Base-by-base conservation (phyloP, 2,113 vertebrate species). In the Caranx melampygus region DNA sequence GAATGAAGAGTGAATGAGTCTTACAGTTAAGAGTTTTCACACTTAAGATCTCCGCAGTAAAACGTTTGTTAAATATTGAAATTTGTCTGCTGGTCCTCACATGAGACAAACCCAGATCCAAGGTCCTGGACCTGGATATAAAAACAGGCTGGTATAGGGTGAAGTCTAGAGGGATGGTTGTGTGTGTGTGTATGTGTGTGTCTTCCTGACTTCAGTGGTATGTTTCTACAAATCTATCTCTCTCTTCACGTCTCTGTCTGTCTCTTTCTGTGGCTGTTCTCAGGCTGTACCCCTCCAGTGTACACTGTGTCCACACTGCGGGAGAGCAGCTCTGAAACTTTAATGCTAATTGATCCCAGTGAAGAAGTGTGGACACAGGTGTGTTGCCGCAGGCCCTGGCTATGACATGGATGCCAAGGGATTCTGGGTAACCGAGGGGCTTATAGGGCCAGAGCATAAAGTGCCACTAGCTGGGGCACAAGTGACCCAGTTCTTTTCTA, bases 331-430 rank as follows among this genome's bases (percentile, higher is more conserved):
- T 75, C 87, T 93, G 87, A 92, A 94, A 94, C 90, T 91, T 92
- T 92, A 92, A 94, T 94, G 92, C 88, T 94, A 95, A 95, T 93
- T 95, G 92, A 95, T 95, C 92, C 93, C 93, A 89, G 91, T 86
- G 90, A 94, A 93, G 89, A 76, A 76, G 83, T 83, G 87, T 84
- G 82, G 93, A 93, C 92, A 91, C 94, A 94, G 94, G 92, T 94
- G 92, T 93, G 90, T 91, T 87, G 93, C 94, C 89, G 72, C 81
- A 55, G 92, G 92, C 83, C 82, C 74, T 85, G 80, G 83, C 90
- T 81, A 79, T 89, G 85, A 87, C 84, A 90, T 63, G 78, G 70
- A 83, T 84, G 85, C 83, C 80, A 70, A 74, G 88, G 80, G 87
- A 93, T 87, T 89, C 21, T 68, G 77, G 87, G 78, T 76, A 91